Evolutionary conservation across 2,797 vertebrate genomes (phyloP).

Genomic region (Parotocinclus haroldoi): DNA sequence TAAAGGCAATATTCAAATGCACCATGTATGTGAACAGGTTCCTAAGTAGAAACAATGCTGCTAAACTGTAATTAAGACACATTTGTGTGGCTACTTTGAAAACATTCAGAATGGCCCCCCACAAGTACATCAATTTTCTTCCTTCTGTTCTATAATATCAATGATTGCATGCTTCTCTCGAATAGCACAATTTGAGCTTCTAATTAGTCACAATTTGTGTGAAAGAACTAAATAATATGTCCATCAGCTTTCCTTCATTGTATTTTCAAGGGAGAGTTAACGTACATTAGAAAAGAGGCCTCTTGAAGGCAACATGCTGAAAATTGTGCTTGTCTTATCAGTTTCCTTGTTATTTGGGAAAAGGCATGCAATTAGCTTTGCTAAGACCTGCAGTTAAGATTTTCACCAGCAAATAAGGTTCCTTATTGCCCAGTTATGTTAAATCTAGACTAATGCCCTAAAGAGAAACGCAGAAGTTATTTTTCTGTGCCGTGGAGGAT

Average conservation of each 20-base stretch:
- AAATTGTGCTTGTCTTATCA: slow-evolving; percentile 60
- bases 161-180: slow-evolving; percentile 45
- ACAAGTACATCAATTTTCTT: not conserved
- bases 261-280: slow-evolving; percentile 52
- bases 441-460: slow-evolving; percentile 48
- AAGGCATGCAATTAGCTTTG: slow-evolving; percentile 51
- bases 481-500: not conserved
- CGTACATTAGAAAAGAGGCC: slow-evolving; percentile 41
- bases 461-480: slow-evolving; percentile 16
- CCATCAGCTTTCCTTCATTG: slow-evolving; percentile 51
- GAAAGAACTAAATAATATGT: slow-evolving; percentile 43
- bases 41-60: too few relatives aligned
- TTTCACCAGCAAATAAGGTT: slow-evolving; percentile 46
- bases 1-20: too few relatives aligned
- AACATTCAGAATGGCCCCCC: not conserved
- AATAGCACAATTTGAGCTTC: slow-evolving; percentile 46
- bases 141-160: slow-evolving; percentile 6
- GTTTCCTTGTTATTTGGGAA: slow-evolving; percentile 53
- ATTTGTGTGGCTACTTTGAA: too few relatives aligned
- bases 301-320: slow-evolving; percentile 52
- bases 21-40: too few relatives aligned
- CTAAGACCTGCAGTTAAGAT: slow-evolving; percentile 41
- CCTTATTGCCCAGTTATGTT: slow-evolving; percentile 42
- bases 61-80: too few relatives aligned
- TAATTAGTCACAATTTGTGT: slow-evolving; percentile 56